phyloP scores from a whole-genome alignment of 2,888 invertebrate species.

The Lepidochrysops patricia region DNA sequence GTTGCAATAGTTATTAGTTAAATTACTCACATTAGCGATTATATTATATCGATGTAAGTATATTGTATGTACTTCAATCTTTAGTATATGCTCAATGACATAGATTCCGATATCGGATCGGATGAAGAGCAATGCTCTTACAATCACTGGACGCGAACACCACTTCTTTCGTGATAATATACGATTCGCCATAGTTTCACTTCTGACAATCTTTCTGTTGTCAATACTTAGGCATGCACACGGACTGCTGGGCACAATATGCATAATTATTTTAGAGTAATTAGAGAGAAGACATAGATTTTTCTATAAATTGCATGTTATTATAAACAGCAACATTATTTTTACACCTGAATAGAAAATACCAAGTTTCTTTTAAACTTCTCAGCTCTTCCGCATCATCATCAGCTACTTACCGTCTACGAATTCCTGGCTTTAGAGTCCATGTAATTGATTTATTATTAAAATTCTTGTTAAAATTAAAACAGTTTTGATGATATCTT shows the following conservation, averaged over 20 bases:
- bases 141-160: conserved; percentile 52
- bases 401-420: background rate
- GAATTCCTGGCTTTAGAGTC: background rate
- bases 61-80: no score
- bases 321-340: background rate
- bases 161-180: conserved; percentile 52
- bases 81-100: no score
- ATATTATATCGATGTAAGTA: no score
- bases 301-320: conserved; percentile 3
- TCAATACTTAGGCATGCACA: conserved; percentile 21
- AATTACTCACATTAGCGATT: no score
- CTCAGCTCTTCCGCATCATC: background rate
- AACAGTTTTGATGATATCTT: background rate
- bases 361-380: background rate
- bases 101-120: background rate
- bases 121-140: conserved; percentile 19
- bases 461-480: no score
- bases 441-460: no score
- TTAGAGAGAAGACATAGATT: conserved; percentile 19
- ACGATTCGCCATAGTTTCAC: conserved; percentile 68
- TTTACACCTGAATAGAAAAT: background rate
- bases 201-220: conserved; percentile 36
- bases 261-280: conserved; percentile 24
- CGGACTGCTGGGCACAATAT: conserved; percentile 18
- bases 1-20: no score